Conservation (phyloP, 2,888 invertebrate species). For the Heliothis peltigera region DNA sequence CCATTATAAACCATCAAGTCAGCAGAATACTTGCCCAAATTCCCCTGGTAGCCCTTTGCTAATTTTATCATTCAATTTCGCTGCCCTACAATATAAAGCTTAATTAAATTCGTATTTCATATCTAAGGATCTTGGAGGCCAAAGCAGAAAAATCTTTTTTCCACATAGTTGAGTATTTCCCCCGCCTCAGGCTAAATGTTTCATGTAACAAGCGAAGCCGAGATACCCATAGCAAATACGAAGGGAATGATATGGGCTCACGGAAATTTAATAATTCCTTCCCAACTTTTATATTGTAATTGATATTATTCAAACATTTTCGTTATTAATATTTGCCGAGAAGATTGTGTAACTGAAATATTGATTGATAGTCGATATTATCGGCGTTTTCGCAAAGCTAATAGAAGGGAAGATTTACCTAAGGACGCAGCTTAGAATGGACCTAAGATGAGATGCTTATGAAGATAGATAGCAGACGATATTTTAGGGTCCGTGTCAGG, state of each 20-base stretch:
- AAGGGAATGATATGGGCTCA: slow-evolving; percentile 50
- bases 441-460: slow-evolving; percentile 36
- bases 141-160: slow-evolving; percentile 76
- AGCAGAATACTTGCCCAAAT: slow-evolving; percentile 50
- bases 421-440: slow-evolving; percentile 31
- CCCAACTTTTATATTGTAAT: slow-evolving; percentile 53
- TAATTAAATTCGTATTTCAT: slow-evolving; percentile 86
- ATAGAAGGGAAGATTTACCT: slow-evolving; percentile 40
- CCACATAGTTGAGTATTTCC: slow-evolving; percentile 79
- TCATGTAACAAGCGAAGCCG: slow-evolving; percentile 68
- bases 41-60: slow-evolving; percentile 49
- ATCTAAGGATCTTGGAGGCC: slow-evolving; percentile 68
- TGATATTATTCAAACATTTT: slow-evolving; percentile 38
- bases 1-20: slow-evolving; percentile 9
- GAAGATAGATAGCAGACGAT: slow-evolving; percentile 32
- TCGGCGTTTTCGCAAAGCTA: slow-evolving; percentile 29
- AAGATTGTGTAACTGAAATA: slow-evolving; percentile 14
- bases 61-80: slow-evolving; percentile 75
- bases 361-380: slow-evolving; percentile 49
- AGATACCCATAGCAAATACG: slow-evolving; percentile 64
- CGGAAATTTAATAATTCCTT: slow-evolving; percentile 63
- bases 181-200: slow-evolving; percentile 73
- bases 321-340: background rate
- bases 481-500: slow-evolving; percentile 21
- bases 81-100: slow-evolving; percentile 69